Percentiles rank a stretch among this genome's conserved stretches.
Conservation (phyloP, 2,113 vertebrate species). For the human region DNA sequence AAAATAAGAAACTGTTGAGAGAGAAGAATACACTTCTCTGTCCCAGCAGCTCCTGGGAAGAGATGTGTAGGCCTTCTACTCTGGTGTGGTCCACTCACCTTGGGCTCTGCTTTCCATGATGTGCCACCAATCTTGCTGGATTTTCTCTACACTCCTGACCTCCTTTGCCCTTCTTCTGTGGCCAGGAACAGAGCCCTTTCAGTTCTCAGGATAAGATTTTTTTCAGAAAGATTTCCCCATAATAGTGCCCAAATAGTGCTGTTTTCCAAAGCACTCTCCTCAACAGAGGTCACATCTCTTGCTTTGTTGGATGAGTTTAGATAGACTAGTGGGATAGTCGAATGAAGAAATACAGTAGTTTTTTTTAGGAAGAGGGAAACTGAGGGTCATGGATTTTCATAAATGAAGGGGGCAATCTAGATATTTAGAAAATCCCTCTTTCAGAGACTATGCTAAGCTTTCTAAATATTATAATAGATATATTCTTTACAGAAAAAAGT, state of each 20-base stretch:
- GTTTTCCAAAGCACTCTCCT: not conserved
- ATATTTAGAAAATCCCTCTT: not conserved
- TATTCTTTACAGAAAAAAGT: not conserved
- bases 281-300: not conserved
- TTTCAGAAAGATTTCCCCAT: not conserved
- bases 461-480: slow-evolving; percentile 9
- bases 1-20: not conserved
- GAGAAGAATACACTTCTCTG: not conserved
- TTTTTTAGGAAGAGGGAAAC: not conserved
- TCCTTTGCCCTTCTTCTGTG: not conserved
- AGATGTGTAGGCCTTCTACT: not conserved
- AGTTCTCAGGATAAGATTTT: not conserved
- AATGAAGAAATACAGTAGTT: not conserved
- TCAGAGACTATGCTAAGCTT: not conserved
- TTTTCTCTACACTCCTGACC: not conserved
- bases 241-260: not conserved
- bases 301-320: not conserved
- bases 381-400: not conserved
- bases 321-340: not conserved
- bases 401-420: not conserved
- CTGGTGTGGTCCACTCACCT: not conserved
- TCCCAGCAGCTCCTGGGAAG: not conserved
- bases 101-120: not conserved
- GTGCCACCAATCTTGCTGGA: not conserved
- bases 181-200: not conserved